These are phyloP conservation scores for Ligdia adustata DNA, from an alignment of 2,888 invertebrate species.

Conservation along the genomic window DNA sequence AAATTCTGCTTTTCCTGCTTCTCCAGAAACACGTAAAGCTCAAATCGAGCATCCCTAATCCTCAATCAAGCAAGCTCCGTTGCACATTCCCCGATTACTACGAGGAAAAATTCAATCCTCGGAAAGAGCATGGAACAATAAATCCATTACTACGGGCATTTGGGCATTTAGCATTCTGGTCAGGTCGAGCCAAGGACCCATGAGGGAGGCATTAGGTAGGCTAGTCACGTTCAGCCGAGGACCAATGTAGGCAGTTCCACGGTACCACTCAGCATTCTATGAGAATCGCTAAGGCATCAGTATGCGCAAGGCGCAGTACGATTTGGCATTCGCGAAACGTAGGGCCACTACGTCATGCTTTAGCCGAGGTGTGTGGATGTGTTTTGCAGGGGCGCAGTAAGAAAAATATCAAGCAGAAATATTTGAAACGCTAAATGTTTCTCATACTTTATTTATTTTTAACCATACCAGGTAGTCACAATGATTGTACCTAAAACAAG, in stretches of 20 bases:
- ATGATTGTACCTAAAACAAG: neutral
- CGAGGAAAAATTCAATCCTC: conserved; percentile 34
- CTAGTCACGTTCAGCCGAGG: conserved; percentile 46
- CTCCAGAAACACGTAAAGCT: conserved; percentile 2
- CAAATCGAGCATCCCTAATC: conserved; percentile 20
- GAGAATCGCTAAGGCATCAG: conserved; percentile 47
- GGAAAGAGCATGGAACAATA: conserved; percentile 51
- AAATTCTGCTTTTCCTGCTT: neutral
- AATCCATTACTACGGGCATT: conserved; percentile 41
- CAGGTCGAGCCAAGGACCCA: conserved; percentile 45
- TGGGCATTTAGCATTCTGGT: conserved; percentile 25
- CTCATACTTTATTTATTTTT: too few species aligned
- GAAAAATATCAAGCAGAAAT: too few species aligned
- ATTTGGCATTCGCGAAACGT: conserved; percentile 66
- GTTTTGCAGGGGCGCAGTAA: conserved; percentile 58
- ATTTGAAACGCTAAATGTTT: too few species aligned
- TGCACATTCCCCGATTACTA: conserved; percentile 15
- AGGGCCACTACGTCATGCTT: conserved; percentile 75
- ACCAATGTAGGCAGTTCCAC: conserved; percentile 54
- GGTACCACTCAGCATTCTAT: conserved; percentile 48
- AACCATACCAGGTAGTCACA: neutral
- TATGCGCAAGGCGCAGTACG: conserved; percentile 47
- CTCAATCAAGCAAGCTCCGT: conserved; percentile 12
- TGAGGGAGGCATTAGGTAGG: conserved; percentile 43
- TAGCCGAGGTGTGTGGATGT: conserved; percentile 60